Conservation (phyloP, 2,888 invertebrate genomes). For the Brenthis hecate region DNA sequence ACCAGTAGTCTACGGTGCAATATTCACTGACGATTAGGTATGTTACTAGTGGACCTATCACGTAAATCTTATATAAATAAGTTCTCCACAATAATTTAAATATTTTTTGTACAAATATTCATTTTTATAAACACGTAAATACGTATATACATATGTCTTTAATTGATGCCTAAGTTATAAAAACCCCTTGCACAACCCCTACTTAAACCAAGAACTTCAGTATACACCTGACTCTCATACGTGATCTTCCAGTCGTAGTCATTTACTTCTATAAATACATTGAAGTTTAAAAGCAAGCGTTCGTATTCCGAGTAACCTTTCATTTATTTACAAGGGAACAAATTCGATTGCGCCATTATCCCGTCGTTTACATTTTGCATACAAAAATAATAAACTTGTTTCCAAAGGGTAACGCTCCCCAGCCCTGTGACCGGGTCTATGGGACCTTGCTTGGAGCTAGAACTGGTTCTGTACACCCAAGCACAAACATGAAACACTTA, state of each 20-base stretch:
- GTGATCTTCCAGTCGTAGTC: constrained; percentile 1
- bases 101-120: too few relatives aligned
- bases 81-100: too few relatives aligned
- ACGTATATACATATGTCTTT: too few relatives aligned
- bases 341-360: constrained; percentile 35
- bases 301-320: constrained; percentile 3
- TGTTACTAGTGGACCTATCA: too few relatives aligned
- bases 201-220: constrained; percentile 5
- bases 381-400: constrained; percentile 45
- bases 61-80: too few relatives aligned
- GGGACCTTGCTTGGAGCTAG: constrained; percentile 68
- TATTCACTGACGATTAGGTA: too few relatives aligned
- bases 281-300: constrained; percentile 15
- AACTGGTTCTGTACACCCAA: constrained; percentile 57
- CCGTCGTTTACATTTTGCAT: constrained; percentile 40
- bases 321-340: constrained; percentile 29
- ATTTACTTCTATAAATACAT: constrained; percentile 20
- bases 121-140: too few relatives aligned
- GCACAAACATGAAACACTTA: constrained; percentile 15
- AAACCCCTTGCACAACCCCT: constrained; percentile 9
- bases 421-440: constrained; percentile 49
- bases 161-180: neutral
- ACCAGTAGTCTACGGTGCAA: too few relatives aligned
- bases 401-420: constrained; percentile 46
- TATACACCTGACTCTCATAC: constrained; percentile 1